phyloP scores from a whole-genome alignment of 2,797 vertebrate species.

The Catamblyrhynchus diadema region DNA sequence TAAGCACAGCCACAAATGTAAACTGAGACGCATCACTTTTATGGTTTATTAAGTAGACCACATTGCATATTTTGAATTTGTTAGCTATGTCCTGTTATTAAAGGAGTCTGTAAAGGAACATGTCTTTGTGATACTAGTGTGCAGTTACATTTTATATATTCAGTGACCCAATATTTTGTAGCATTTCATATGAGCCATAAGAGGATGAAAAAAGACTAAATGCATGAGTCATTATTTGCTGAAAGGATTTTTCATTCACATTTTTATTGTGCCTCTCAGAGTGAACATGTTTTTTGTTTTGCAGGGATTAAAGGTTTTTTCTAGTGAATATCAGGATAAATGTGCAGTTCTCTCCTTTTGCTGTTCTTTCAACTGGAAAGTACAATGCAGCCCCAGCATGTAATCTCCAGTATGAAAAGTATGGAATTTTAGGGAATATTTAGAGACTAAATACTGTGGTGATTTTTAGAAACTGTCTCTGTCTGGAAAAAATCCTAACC shows the following conservation, averaged over 20 bases:
- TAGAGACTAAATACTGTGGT: not conserved
- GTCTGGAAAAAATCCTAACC: not conserved
- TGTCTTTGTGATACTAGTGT: not conserved
- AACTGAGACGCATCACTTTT: not conserved
- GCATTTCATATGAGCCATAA: not conserved
- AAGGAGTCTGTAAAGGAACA: not conserved
- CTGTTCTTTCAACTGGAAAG: conserved; percentile 30
- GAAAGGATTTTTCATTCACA: not conserved
- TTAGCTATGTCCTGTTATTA: not conserved
- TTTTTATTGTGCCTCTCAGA: not conserved
- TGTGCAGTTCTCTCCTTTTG: conserved; percentile 35
- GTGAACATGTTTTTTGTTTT: not conserved
- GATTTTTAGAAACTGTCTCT: not conserved
- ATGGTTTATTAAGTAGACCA: not conserved
- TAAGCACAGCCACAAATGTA: not conserved
- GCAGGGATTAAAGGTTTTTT: not conserved
- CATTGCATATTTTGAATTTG: not conserved
- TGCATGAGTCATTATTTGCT: conserved; percentile 47
- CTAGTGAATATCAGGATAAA: conserved; percentile 23
- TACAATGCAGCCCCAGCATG: conserved; percentile 33
- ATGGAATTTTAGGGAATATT: not conserved
- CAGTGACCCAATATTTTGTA: conserved; percentile 53
- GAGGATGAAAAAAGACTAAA: conserved; percentile 43
- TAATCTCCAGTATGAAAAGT: not conserved
- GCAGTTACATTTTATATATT: conserved; percentile 37